Evolutionary conservation across 2,888 invertebrate genomes (phyloP).

Genomic region (Luperina testacea): DNA sequence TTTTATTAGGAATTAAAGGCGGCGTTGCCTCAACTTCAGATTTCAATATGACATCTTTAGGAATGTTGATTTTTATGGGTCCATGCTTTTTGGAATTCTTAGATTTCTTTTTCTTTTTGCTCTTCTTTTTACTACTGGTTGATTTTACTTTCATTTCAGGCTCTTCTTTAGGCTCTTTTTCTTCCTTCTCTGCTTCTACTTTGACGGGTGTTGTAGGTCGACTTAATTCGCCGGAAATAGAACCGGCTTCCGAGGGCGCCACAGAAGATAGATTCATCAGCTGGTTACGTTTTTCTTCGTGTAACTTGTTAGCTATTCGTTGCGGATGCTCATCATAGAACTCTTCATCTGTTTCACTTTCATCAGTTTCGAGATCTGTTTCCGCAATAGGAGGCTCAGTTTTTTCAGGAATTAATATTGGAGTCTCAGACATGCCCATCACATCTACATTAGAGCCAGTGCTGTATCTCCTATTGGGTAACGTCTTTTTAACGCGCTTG

Average conservation of each 20-base stretch:
- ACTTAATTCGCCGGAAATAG: slow-evolving; percentile 90
- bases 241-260: slow-evolving; percentile 91
- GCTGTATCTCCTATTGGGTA: slow-evolving; percentile 81
- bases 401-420: slow-evolving; percentile 85
- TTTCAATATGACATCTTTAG: slow-evolving; percentile 85
- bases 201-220: slow-evolving; percentile 91
- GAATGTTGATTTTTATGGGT: slow-evolving; percentile 91
- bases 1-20: slow-evolving; percentile 83
- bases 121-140: slow-evolving; percentile 92
- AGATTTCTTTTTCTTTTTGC: slow-evolving; percentile 91
- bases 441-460: slow-evolving; percentile 90
- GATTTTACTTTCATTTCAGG: slow-evolving; percentile 87
- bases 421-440: slow-evolving; percentile 87
- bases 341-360: slow-evolving; percentile 96
- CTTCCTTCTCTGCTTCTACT: slow-evolving; percentile 77
- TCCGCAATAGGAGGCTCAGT: slow-evolving; percentile 92
- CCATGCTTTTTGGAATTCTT: slow-evolving; percentile 86
- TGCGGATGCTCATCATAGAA: slow-evolving; percentile 96
- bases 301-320: slow-evolving; percentile 92
- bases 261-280: slow-evolving; percentile 91
- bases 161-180: slow-evolving; percentile 79
- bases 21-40: slow-evolving; percentile 74
- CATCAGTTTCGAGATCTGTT: slow-evolving; percentile 95
- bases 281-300: slow-evolving; percentile 94
- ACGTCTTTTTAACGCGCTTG: slow-evolving; percentile 80